Evolutionary conservation across 2,113 vertebrate genomes (phyloP).

Genomic region (Chaenogobius annularis): DNA sequence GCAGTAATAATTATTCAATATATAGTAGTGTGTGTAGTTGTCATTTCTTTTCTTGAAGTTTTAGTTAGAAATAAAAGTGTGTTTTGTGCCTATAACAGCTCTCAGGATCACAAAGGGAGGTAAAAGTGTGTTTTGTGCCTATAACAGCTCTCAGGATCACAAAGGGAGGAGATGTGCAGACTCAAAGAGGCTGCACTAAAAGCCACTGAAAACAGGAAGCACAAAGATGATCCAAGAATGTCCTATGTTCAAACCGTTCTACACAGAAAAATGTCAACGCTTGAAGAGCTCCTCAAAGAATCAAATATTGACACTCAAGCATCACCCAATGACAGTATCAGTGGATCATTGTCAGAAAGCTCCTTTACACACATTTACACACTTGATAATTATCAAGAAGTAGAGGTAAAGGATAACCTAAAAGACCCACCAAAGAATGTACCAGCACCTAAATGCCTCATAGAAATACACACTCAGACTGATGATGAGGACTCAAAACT

Average conservation of each 20-base stretch:
- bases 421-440: slow-evolving; percentile 24
- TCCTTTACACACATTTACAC: not conserved
- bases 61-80: not conserved
- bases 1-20: not conserved
- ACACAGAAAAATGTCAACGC: slow-evolving; percentile 62
- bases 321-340: not conserved
- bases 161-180: slow-evolving; percentile 64
- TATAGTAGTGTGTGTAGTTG: not conserved
- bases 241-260: slow-evolving; percentile 59
- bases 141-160: slow-evolving; percentile 64
- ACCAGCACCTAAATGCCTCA: not conserved
- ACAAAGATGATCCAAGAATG: slow-evolving; percentile 44
- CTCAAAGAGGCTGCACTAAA: slow-evolving; percentile 54
- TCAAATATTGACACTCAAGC: slow-evolving; percentile 14
- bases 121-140: slow-evolving; percentile 19
- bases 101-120: slow-evolving; percentile 50
- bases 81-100: slow-evolving; percentile 60
- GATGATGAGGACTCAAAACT: slow-evolving; percentile 16
- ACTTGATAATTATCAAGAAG: slow-evolving; percentile 14
- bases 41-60: not conserved
- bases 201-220: slow-evolving; percentile 25
- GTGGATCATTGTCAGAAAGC: slow-evolving; percentile 8
- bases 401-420: slow-evolving; percentile 2
- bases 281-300: slow-evolving; percentile 68
- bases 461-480: slow-evolving; percentile 14